These are phyloP conservation scores for Drosophila subsilvestris DNA, from an alignment of 2,888 invertebrate genomes.

Conservation along the genomic window DNA sequence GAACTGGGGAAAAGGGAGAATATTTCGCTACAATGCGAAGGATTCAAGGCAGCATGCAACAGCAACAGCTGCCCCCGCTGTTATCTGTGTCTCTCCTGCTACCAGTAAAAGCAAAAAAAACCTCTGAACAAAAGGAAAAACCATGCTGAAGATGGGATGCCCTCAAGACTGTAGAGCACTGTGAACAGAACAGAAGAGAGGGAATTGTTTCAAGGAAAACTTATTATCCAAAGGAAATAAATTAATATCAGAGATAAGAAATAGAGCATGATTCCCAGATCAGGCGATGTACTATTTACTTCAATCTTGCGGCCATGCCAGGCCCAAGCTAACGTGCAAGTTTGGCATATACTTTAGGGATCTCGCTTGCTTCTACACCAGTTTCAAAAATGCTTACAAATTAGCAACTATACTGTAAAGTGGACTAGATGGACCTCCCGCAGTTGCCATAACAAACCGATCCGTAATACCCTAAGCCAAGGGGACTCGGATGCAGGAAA, in stretches of 20 bases:
- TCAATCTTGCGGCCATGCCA: too few relatives aligned
- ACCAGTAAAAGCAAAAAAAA: conserved; percentile 11
- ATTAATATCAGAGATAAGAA: background rate
- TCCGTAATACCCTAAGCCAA: conserved; percentile 19
- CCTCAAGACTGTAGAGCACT: conserved; percentile 37
- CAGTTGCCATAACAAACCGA: conserved; percentile 6
- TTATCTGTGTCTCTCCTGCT: conserved; percentile 7
- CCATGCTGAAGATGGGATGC: conserved; percentile 1
- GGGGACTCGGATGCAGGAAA: background rate
- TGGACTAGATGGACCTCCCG: background rate
- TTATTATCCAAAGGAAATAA: background rate
- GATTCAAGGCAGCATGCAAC: conserved; percentile 41
- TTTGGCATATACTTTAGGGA: too few relatives aligned
- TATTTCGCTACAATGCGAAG: conserved; percentile 45
- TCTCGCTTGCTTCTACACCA: background rate
- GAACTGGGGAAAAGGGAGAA: conserved; percentile 26
- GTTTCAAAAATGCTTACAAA: too few relatives aligned
- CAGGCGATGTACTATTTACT: too few relatives aligned
- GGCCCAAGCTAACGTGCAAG: too few relatives aligned
- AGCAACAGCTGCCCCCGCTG: conserved; percentile 41
- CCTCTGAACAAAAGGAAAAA: background rate
- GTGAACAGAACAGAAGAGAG: background rate
- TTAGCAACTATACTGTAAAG: background rate
- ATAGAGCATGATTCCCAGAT: background rate
- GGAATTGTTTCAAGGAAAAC: background rate